Percentiles rank a stretch among this genome's conserved stretches.
phyloP scores from a whole-genome alignment of 2,113 vertebrate genomes.

The Plestiodon gilberti region DNA sequence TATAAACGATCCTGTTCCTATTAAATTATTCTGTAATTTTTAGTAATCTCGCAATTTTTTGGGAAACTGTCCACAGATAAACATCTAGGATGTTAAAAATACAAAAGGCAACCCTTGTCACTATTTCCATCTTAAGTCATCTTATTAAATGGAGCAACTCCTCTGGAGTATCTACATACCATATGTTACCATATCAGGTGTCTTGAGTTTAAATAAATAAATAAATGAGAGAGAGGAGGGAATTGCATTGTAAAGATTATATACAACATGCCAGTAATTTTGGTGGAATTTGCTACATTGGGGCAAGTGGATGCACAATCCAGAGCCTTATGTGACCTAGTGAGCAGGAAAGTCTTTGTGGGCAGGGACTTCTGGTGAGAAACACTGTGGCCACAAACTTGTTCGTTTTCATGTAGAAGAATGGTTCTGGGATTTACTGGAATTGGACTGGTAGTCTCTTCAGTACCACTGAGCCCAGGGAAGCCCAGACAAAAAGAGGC shows the following conservation, averaged over 20 bases:
- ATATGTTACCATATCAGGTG: neutral
- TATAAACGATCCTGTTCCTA: conserved; percentile 37
- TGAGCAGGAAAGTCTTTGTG: neutral
- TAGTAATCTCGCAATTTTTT: conserved; percentile 21
- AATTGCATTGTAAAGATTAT: neutral
- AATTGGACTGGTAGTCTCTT: no score
- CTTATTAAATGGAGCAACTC: neutral
- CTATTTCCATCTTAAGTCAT: accelerated
- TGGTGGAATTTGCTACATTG: neutral
- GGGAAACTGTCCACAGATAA: conserved; percentile 32
- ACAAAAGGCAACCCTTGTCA: conserved; percentile 6
- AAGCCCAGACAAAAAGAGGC: no score
- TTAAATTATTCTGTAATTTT: conserved; percentile 34
- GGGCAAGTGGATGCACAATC: no score
- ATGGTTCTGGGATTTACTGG: no score
- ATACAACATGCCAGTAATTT: neutral
- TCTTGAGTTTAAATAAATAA: neutral
- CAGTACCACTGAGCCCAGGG: no score
- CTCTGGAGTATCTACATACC: neutral
- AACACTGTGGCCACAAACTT: neutral
- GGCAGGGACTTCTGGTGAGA: neutral
- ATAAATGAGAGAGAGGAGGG: neutral
- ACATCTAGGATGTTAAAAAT: conserved; percentile 26
- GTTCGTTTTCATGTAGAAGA: no score
- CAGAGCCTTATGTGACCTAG: neutral